These are phyloP conservation scores for Puffinus mauretanicus DNA, from an alignment of 2,113 vertebrate species.

Conservation along the genomic window DNA sequence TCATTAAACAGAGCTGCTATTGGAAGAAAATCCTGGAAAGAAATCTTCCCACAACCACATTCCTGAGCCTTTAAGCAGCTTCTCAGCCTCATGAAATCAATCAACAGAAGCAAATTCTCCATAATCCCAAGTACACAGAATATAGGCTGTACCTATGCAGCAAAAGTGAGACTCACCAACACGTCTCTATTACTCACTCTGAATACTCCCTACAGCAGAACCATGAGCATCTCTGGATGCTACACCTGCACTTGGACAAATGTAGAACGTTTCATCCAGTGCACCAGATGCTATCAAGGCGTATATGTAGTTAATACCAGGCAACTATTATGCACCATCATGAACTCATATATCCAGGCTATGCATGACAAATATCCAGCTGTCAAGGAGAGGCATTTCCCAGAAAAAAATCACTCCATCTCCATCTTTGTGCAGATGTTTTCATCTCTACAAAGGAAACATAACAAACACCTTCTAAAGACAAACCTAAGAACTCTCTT, in stretches of 20 bases:
- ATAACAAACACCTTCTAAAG: background rate
- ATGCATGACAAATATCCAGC: background rate
- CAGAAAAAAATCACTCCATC: background rate
- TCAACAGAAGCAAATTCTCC: background rate
- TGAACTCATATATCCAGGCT: background rate
- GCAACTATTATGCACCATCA: background rate
- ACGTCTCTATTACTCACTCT: background rate
- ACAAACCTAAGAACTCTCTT: background rate
- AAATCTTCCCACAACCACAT: background rate
- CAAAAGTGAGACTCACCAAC: background rate
- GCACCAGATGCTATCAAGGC: background rate
- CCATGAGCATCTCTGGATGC: background rate
- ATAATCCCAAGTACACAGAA: background rate
- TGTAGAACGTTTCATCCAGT: background rate
- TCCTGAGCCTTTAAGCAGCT: background rate
- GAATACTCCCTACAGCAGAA: background rate
- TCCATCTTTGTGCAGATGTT: background rate
- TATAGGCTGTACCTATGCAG: background rate
- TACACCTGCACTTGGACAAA: background rate
- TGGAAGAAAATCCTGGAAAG: background rate
- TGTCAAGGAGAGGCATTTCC: background rate
- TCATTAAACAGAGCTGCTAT: background rate
- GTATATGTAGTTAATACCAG: background rate
- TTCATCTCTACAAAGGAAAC: background rate
- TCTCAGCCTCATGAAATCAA: background rate